Base-by-base conservation (phyloP, 2,888 invertebrate species). In the Junonia oenone region DNA sequence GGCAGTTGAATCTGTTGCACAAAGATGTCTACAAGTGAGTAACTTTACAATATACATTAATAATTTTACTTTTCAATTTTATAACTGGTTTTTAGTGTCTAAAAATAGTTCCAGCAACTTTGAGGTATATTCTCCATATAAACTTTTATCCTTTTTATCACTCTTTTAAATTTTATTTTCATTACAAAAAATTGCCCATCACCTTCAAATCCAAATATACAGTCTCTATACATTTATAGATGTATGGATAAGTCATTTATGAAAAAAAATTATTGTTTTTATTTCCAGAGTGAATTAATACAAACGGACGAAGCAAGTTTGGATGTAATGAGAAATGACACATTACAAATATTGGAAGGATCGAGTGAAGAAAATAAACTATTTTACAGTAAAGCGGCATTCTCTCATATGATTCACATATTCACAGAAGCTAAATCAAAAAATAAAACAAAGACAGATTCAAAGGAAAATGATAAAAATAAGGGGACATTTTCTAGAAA, bases 391-490 rank as follows among this genome's bases (percentile, higher is more conserved):
- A 81, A 92, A 56, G 90, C 93, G 17, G 94, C 94, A 0, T 76
- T 96, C 0, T 95, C 95, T 0, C 94, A 96, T 73, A 67, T 94
- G 2, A 83, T 93, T 48, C 66, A 77, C 27, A 76, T 95, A 54
- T 71, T 95, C 2, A 71, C 73, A 2, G 67, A 81, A 14, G 90
- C 92, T 0, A 93, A 85, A 68, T 59, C 61, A 40, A 45, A 48
- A 6, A 51, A 45, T 5, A 72, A 60, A 57, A 68, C 13, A 15
- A 31, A 22, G 26, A 17, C 6, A 0, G 38, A 68, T n/a, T 37
- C 65, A 64, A 55, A 66, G 67, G 56, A 56, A 6, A 59, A 69
- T 45, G 67, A 71, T n/a, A 63, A 64, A 53, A 63, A 66, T 45
- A 62, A 75, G 54, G 72, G 69, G 6, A 73, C 68, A 40, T 94